phyloP scores from a whole-genome alignment of 2,888 invertebrate genomes.

The Nephrotoma flavescens region DNA sequence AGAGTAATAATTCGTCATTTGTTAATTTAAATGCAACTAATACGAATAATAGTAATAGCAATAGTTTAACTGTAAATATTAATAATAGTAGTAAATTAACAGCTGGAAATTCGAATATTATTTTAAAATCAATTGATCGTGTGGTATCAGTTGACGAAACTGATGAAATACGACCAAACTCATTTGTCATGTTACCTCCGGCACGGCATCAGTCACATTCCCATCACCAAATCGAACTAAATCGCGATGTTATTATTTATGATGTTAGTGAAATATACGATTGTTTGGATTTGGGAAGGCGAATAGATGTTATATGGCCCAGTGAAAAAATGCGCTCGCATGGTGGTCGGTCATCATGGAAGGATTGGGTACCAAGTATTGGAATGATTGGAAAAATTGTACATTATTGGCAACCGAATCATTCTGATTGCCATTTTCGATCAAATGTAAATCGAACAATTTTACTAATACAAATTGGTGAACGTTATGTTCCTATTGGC shows the following conservation, averaged over 20 bases:
- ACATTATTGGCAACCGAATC: constrained; percentile 89
- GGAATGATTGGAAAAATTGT: constrained; percentile 92
- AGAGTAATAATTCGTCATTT: constrained; percentile 4
- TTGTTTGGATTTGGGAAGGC: constrained; percentile 74
- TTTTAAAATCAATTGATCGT: background rate
- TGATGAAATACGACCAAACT: background rate
- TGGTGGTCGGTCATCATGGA: constrained; percentile 82
- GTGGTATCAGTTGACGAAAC: background rate
- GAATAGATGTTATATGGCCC: constrained; percentile 94
- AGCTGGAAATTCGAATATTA: background rate
- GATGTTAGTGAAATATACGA: constrained; percentile 55
- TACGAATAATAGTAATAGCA: background rate
- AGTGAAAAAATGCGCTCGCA: constrained; percentile 72
- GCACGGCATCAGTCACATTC: background rate
- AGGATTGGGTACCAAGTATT: constrained; percentile 73
- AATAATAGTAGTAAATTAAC: constrained; percentile 1
- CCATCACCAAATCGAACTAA: constrained; percentile 21
- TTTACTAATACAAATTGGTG: constrained; percentile 81
- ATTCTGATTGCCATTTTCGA: constrained; percentile 70
- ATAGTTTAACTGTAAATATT: constrained; percentile 12
- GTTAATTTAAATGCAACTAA: constrained; percentile 4
- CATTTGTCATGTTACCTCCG: background rate
- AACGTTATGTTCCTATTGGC: constrained; percentile 84
- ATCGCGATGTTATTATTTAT: constrained; percentile 31
- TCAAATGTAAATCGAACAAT: constrained; percentile 89